Evolutionary conservation across 2,113 vertebrate genomes (phyloP).

Genomic region (Hassar affinis): DNA sequence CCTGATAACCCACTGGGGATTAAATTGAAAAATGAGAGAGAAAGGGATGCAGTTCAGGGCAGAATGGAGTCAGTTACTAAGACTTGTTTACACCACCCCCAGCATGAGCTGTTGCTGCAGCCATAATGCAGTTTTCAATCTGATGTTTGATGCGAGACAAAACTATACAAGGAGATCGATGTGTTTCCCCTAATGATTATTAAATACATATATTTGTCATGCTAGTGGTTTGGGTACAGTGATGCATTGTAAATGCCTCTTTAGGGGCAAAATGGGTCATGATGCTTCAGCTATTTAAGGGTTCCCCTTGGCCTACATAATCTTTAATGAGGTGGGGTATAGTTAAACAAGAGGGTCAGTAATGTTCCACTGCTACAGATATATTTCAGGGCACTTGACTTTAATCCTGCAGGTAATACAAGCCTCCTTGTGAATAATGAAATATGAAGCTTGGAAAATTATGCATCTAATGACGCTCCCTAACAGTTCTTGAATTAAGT

Average conservation of each 20-base stretch:
- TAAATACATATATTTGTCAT: not conserved
- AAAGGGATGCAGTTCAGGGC: not conserved
- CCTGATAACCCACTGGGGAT: constrained; percentile 8
- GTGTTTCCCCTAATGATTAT: not conserved
- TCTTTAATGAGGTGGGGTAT: constrained; percentile 66
- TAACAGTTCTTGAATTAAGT: constrained; percentile 76
- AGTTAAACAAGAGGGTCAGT: constrained; percentile 69
- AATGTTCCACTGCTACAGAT: constrained; percentile 58
- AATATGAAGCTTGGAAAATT: constrained; percentile 75
- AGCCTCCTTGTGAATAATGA: constrained; percentile 76
- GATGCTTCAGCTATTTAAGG: constrained; percentile 64
- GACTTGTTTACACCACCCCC: constrained; percentile 26
- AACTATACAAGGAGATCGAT: not conserved
- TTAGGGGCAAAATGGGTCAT: constrained; percentile 54
- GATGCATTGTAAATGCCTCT: constrained; percentile 42
- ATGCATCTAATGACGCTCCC: constrained; percentile 70
- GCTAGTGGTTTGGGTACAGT: not conserved
- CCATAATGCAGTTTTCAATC: constrained; percentile 50
- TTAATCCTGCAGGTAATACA: constrained; percentile 78
- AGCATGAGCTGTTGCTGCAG: constrained; percentile 45
- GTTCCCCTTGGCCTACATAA: constrained; percentile 62
- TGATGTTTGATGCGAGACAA: not conserved
- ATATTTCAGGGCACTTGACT: constrained; percentile 69
- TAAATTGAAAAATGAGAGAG: constrained; percentile 5
- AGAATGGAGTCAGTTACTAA: not conserved